Percentiles rank a stretch among this genome's conserved stretches.
phyloP scores from a whole-genome alignment of 2,797 vertebrate species.

The Menidia menidia region DNA sequence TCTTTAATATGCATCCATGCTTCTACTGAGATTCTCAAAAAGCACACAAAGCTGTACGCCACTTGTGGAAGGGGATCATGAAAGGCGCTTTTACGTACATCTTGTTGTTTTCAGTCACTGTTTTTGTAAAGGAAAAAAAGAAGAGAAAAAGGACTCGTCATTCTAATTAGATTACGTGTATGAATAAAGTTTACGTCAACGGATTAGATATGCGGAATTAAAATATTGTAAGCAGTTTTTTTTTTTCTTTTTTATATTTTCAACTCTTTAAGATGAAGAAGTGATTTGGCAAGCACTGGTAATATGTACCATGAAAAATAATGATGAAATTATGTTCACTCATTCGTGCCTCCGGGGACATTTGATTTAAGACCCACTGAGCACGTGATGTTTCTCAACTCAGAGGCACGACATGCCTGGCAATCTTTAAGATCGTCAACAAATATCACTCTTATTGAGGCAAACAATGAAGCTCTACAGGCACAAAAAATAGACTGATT shows the following conservation, averaged over 20 bases:
- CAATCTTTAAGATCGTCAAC: constrained; percentile 1
- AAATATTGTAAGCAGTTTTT: not conserved
- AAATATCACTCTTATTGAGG: constrained; percentile 11
- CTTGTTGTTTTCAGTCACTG: not conserved
- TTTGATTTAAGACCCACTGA: constrained; percentile 16
- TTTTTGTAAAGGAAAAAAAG: not conserved
- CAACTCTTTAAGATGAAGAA: not conserved
- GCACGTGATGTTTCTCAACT: constrained; percentile 7
- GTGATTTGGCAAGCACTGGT: not conserved
- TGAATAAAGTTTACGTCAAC: too few relatives aligned
- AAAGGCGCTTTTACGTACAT: not conserved
- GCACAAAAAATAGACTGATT: constrained; percentile 17
- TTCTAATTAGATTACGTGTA: too few relatives aligned
- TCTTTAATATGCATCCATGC: too few relatives aligned
- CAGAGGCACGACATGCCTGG: constrained; percentile 6
- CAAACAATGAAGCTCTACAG: constrained; percentile 6
- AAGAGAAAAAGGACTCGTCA: too few relatives aligned
- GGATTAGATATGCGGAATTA: not conserved
- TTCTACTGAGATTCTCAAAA: not conserved
- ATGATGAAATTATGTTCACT: too few relatives aligned
- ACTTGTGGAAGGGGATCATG: not conserved
- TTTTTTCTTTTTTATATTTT: not conserved
- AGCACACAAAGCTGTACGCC: constrained; percentile 1
- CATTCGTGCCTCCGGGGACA: constrained; percentile 9
- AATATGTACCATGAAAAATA: not conserved